Conservation (phyloP, 2,888 invertebrate species). For the Eupithecia subfuscata region DNA sequence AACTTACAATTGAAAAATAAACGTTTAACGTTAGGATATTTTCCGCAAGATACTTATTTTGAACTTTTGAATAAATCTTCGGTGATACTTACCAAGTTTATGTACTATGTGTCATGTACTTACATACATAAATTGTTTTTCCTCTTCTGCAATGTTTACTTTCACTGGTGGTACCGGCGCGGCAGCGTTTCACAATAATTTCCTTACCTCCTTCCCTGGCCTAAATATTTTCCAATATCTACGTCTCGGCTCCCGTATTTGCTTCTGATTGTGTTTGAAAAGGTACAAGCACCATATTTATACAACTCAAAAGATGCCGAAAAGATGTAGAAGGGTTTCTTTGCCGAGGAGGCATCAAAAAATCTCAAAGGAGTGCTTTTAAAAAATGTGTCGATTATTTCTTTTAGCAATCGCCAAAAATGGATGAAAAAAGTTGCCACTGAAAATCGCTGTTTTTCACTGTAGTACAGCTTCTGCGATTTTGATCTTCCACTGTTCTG, state of each 20-base stretch:
- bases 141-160: not conserved
- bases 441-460: not conserved
- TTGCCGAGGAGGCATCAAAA: not conserved
- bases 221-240: slow-evolving; percentile 8
- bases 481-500: not conserved
- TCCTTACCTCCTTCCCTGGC: not conserved
- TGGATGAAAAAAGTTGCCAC: not conserved
- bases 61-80: not conserved
- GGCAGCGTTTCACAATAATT: not conserved
- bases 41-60: no score
- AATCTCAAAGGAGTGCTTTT: not conserved
- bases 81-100: not conserved
- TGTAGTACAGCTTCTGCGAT: not conserved
- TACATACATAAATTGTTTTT: no score
- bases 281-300: not conserved
- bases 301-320: not conserved
- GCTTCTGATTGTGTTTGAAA: not conserved
- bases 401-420: not conserved
- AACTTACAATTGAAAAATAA: no score
- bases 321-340: not conserved
- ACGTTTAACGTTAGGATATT: no score
- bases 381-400: not conserved
- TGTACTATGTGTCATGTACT: no score
- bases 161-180: not conserved
- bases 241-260: not conserved